phyloP scores from a whole-genome alignment of 2,113 vertebrate genomes.

The Oophaga pumilio region DNA sequence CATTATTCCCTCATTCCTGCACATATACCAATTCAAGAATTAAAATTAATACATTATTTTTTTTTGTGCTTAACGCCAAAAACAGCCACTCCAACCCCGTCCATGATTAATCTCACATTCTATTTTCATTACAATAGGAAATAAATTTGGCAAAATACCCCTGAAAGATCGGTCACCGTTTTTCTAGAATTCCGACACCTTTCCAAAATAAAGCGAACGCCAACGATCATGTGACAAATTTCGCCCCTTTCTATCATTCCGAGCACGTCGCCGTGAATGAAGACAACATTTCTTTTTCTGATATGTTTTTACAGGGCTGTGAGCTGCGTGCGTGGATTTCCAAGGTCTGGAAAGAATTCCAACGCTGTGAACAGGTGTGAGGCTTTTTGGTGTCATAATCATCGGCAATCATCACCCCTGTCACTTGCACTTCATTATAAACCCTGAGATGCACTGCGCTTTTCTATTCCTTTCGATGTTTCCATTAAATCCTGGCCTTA shows the following conservation, averaged over 20 bases:
- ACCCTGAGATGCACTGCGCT: constrained; percentile 35
- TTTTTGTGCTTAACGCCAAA: too few relatives aligned
- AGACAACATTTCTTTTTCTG: neutral
- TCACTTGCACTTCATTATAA: constrained; percentile 52
- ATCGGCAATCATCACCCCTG: constrained; percentile 38
- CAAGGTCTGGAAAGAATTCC: neutral
- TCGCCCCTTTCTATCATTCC: neutral
- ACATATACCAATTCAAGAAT: too few relatives aligned
- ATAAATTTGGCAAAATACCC: neutral
- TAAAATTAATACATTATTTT: too few relatives aligned
- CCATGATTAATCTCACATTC: too few relatives aligned
- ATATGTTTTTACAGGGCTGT: constrained; percentile 1
- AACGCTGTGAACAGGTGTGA: constrained; percentile 14
- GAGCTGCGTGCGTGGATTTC: neutral
- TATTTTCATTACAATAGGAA: too few relatives aligned
- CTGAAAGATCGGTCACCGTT: neutral
- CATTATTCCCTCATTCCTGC: too few relatives aligned
- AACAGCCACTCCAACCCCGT: too few relatives aligned
- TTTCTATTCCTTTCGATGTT: constrained; percentile 61
- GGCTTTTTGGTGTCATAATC: constrained; percentile 25
- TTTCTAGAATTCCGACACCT: neutral
- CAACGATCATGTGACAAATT: neutral
- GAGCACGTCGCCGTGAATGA: neutral
- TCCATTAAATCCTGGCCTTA: constrained; percentile 66
- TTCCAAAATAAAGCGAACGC: neutral